phyloP scores from a whole-genome alignment of 2,888 invertebrate genomes.

The Cryptus viduatorius region DNA sequence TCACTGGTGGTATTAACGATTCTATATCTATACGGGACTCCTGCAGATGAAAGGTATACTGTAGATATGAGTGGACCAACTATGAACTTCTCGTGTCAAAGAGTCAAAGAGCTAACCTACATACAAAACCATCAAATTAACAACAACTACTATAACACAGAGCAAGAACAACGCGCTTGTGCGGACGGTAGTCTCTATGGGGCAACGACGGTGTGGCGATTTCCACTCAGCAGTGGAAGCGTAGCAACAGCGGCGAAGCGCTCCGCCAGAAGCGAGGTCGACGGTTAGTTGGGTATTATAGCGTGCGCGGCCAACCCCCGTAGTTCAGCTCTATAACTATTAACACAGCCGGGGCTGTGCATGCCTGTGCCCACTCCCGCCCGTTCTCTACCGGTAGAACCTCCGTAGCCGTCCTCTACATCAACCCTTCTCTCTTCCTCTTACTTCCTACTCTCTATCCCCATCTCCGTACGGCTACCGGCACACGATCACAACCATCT shows the following conservation, averaged over 20 bases:
- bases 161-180: constrained; percentile 20
- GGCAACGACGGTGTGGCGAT: constrained; percentile 55
- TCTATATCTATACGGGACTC: neutral
- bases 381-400: constrained; percentile 43
- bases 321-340: constrained; percentile 75
- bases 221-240: constrained; percentile 34
- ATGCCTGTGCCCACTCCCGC: constrained; percentile 56
- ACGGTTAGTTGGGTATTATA: constrained; percentile 72
- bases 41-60: neutral
- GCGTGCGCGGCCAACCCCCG: constrained; percentile 70
- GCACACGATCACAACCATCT: constrained; percentile 26
- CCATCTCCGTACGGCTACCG: constrained; percentile 7
- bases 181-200: constrained; percentile 30
- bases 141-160: constrained; percentile 41
- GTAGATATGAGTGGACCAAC: constrained; percentile 11
- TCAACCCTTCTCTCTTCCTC: constrained; percentile 44
- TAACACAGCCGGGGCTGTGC: constrained; percentile 71
- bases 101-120: constrained; percentile 4
- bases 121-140: constrained; percentile 37
- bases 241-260: constrained; percentile 52
- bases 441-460: constrained; percentile 27
- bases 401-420: constrained; percentile 49
- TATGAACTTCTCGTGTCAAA: constrained; percentile 30
- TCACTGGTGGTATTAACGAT: neutral
- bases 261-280: constrained; percentile 65